Percentiles rank a stretch among this genome's conserved stretches.
Conservation (phyloP, 2,113 vertebrate genomes). For the Corythaixoides concolor region DNA sequence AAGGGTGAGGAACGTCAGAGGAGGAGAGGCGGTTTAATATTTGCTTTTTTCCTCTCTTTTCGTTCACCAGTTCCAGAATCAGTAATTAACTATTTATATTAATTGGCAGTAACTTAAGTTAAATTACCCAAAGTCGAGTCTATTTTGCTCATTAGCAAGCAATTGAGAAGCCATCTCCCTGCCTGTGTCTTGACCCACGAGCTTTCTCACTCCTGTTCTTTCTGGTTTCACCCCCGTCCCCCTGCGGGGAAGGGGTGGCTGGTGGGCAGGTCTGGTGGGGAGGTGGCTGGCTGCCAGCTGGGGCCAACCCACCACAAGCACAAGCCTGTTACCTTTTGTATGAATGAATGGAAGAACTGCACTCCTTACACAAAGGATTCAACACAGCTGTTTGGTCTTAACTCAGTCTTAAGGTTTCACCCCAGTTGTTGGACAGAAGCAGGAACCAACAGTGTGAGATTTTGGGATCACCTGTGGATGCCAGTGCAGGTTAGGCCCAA, state of each 20-base stretch:
- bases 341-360: background rate
- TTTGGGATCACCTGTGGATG: background rate
- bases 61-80: accelerated
- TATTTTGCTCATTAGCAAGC: background rate
- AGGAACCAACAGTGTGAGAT: background rate
- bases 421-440: background rate
- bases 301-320: background rate
- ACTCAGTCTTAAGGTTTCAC: accelerated
- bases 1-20: background rate
- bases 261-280: too few species aligned
- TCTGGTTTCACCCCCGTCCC: background rate
- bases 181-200: accelerated
- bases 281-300: accelerated
- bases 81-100: background rate
- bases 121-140: background rate
- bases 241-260: too few species aligned
- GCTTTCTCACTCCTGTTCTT: background rate
- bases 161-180: background rate
- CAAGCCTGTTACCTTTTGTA: background rate
- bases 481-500: background rate
- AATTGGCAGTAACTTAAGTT: background rate
- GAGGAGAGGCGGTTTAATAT: background rate
- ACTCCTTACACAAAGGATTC: background rate
- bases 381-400: background rate
- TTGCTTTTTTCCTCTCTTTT: background rate